Percentiles rank a stretch among this genome's conserved stretches.
Conservation (phyloP, 92 coral and sea anemone genomes). For the Hydrozoanthus gracilis region DNA sequence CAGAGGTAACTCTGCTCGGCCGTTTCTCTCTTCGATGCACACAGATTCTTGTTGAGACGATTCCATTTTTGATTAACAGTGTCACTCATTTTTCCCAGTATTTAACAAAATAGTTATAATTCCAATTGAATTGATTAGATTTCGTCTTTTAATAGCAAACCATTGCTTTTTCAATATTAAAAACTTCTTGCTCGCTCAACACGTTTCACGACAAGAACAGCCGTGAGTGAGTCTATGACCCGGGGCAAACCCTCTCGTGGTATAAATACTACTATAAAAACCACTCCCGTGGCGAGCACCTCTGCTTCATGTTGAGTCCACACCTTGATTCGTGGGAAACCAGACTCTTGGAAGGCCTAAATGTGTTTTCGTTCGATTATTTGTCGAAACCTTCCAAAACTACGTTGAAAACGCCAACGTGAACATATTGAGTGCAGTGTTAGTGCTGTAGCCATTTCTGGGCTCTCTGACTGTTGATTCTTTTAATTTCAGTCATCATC, state of each 20-base stretch:
- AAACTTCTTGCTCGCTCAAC: neutral
- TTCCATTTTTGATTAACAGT: neutral
- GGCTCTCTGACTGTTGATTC: neutral
- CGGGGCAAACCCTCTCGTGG: neutral
- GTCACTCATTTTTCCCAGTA: neutral
- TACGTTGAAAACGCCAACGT: neutral
- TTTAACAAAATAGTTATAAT: conserved; percentile 21
- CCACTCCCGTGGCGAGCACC: neutral
- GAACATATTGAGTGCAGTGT: neutral
- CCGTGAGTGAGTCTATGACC: neutral
- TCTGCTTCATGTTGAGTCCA: neutral
- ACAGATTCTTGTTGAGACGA: no score
- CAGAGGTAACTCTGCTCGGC: no score
- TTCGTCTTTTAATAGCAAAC: conserved; percentile 23
- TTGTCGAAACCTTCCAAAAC: neutral
- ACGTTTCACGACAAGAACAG: no score
- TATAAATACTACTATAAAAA: neutral
- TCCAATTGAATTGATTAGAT: conserved; percentile 10
- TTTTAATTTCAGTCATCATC: neutral
- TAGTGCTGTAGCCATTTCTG: neutral
- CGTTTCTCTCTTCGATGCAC: no score
- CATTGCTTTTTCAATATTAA: conserved; percentile 14
- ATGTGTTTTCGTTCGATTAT: no score
- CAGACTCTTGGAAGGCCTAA: neutral
- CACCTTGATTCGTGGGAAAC: neutral